phyloP scores from a whole-genome alignment of 2,113 vertebrate genomes.

The Asarcornis scutulata region DNA sequence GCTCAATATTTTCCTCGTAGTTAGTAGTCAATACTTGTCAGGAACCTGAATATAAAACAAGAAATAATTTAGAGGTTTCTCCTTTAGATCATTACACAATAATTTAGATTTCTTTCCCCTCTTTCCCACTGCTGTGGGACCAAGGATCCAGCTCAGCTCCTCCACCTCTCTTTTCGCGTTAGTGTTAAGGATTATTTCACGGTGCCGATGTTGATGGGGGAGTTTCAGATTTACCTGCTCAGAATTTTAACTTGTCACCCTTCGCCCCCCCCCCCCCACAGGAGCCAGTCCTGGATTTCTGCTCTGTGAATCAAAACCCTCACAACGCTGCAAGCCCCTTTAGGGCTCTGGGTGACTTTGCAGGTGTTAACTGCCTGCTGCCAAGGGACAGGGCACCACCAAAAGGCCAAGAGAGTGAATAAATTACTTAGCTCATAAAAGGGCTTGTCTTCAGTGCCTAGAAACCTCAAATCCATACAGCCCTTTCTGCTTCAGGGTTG shows the following conservation, averaged over 20 bases:
- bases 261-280: neutral
- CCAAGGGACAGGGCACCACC: neutral
- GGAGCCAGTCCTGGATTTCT: neutral
- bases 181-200: constrained; percentile 40
- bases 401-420: neutral
- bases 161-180: constrained; percentile 1
- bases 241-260: neutral
- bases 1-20: constrained; percentile 43
- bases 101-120: constrained; percentile 34
- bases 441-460: neutral
- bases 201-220: neutral
- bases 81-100: constrained; percentile 35
- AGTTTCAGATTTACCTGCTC: constrained; percentile 32
- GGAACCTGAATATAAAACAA: constrained; percentile 6
- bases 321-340: neutral
- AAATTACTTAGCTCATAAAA: neutral
- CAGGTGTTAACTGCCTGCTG: neutral
- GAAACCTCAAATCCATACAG: neutral
- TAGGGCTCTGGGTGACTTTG: neutral
- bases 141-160: neutral
- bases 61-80: constrained; percentile 63
- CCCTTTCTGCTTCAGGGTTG: neutral
- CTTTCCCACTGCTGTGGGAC: neutral
- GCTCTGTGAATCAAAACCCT: neutral
- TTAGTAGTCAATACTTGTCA: constrained; percentile 54